phyloP scores from a whole-genome alignment of 2,113 vertebrate genomes.

The Scomber japonicus region DNA sequence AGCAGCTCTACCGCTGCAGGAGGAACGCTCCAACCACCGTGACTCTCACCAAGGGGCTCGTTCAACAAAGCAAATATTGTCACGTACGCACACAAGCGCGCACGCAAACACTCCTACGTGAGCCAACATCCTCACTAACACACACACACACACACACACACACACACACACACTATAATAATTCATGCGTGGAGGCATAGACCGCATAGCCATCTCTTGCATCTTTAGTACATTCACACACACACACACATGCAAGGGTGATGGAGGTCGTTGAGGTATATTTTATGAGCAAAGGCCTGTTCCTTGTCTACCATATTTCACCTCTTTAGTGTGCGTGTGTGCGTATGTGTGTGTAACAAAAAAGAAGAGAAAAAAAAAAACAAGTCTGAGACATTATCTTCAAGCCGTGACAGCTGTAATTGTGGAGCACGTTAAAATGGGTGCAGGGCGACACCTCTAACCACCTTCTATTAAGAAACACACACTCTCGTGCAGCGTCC shows the following conservation, averaged over 20 bases:
- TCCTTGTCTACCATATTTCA: slow-evolving; percentile 73
- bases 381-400: slow-evolving; percentile 74
- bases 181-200: slow-evolving; percentile 67
- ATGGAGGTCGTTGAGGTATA: slow-evolving; percentile 65
- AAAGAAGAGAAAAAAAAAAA: slow-evolving; percentile 33
- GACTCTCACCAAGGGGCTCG: slow-evolving; percentile 75
- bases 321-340: slow-evolving; percentile 43
- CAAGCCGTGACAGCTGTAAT: slow-evolving; percentile 82
- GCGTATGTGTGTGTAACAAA: slow-evolving; percentile 12
- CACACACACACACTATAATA: slow-evolving; percentile 50
- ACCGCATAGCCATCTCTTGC: slow-evolving; percentile 12
- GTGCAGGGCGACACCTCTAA: slow-evolving; percentile 84
- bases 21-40: slow-evolving; percentile 54
- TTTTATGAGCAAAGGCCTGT: slow-evolving; percentile 68
- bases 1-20: slow-evolving; percentile 54
- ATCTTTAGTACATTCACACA: slow-evolving; percentile 57
- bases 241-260: slow-evolving; percentile 43
- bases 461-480: slow-evolving; percentile 83
- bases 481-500: slow-evolving; percentile 59
- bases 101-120: slow-evolving; percentile 38
- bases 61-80: slow-evolving; percentile 81
- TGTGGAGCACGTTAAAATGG: slow-evolving; percentile 84
- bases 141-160: slow-evolving; percentile 30
- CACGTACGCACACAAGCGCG: slow-evolving; percentile 38
- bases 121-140: slow-evolving; percentile 52